Evolutionary conservation across 2,113 vertebrate species (phyloP).

Genomic region (Poeciliopsis retropinna): DNA sequence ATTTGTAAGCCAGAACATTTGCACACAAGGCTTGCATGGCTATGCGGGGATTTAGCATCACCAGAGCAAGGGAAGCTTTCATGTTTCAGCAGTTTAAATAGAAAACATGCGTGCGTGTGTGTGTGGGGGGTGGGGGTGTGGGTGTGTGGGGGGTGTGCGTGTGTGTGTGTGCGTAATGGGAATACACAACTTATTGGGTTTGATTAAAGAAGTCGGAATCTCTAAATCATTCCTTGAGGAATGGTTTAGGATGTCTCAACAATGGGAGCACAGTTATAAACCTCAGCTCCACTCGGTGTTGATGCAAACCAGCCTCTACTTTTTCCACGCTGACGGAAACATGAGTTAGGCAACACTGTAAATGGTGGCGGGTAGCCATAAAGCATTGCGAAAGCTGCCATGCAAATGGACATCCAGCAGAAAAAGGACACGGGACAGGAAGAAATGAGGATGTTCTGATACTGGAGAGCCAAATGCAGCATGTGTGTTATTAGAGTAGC

Average conservation of each 20-base stretch:
- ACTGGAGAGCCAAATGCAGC: conserved; percentile 11
- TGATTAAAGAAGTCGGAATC: conserved; percentile 38
- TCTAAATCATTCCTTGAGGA: conserved; percentile 28
- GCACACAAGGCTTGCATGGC: conserved; percentile 3
- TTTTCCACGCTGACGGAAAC: conserved; percentile 61
- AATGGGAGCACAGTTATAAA: conserved; percentile 67
- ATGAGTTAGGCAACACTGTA: conserved; percentile 52
- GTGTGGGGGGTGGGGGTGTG: background rate
- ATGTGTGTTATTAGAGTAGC: conserved; percentile 44
- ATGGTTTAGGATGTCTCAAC: conserved; percentile 41
- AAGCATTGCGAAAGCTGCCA: conserved; percentile 55
- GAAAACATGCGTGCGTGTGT: conserved; percentile 32
- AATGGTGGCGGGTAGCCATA: conserved; percentile 46
- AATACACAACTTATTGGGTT: conserved; percentile 7
- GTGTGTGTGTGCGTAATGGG: conserved; percentile 21
- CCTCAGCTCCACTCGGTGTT: conserved; percentile 54
- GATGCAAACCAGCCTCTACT: conserved; percentile 58
- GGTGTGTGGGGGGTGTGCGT: background rate
- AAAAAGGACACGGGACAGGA: conserved; percentile 26
- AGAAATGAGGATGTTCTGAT: conserved; percentile 32
- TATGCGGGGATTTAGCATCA: conserved; percentile 30
- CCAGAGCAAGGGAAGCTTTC: conserved; percentile 26
- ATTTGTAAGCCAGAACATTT: conserved; percentile 22
- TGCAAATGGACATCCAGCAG: conserved; percentile 31
- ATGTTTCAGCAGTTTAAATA: conserved; percentile 35